Conservation (phyloP, 2,888 invertebrate genomes). For the Cryptocephalus primarius region DNA sequence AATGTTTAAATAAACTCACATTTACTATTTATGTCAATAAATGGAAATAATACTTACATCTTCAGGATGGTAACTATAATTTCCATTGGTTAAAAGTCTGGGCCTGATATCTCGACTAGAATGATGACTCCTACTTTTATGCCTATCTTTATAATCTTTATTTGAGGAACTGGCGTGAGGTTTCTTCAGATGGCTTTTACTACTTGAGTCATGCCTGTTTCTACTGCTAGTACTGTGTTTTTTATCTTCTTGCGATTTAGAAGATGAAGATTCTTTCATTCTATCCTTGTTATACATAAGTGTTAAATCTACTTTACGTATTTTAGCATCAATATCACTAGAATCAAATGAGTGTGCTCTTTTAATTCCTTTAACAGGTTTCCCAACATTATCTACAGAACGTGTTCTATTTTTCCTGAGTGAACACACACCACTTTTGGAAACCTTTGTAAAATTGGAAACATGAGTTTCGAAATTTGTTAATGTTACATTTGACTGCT, state of each 20-base stretch:
- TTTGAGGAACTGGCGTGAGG: constrained; percentile 10
- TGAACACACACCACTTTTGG: constrained; percentile 13
- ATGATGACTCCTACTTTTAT: constrained; percentile 12
- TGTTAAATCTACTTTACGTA: constrained; percentile 21
- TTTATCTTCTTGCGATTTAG: constrained; percentile 18
- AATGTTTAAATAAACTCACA: too few relatives aligned
- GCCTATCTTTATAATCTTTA: constrained; percentile 12
- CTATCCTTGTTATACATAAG: constrained; percentile 11
- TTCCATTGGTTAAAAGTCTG: constrained; percentile 28
- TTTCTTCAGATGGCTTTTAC: constrained; percentile 12
- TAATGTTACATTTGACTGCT: constrained; percentile 25
- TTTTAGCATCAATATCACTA: constrained; percentile 16
- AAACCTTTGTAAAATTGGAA: constrained; percentile 21
- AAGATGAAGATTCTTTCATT: constrained; percentile 5
- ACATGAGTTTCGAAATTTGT: constrained; percentile 17
- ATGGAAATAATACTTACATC: constrained; percentile 26
- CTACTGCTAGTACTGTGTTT: constrained; percentile 8
- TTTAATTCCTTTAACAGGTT: constrained; percentile 21
- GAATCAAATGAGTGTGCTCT: constrained; percentile 27
- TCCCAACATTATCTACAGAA: constrained; percentile 23
- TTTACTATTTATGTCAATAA: background rate
- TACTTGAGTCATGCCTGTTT: constrained; percentile 15
- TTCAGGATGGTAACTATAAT: constrained; percentile 31
- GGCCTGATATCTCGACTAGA: constrained; percentile 13
- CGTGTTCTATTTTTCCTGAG: constrained; percentile 26